Conservation (phyloP, 2,113 vertebrate genomes). For the Gorsachius goisagi region DNA sequence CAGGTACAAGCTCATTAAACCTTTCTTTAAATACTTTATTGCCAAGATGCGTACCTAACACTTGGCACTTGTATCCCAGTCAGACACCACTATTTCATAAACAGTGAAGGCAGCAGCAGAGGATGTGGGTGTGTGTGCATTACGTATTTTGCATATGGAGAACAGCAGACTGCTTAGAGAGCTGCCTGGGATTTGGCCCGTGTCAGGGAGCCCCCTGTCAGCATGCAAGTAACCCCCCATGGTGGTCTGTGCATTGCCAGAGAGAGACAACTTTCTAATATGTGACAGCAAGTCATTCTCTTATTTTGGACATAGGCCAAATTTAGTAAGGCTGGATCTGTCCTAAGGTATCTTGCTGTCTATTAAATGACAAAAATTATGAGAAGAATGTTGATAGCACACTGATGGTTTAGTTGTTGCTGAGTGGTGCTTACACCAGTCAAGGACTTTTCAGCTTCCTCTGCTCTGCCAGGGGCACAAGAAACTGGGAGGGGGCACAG, state of each 20-base stretch:
- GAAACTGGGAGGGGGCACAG: too few species aligned
- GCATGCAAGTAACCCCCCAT: background rate
- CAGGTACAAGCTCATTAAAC: background rate
- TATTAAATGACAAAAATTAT: background rate
- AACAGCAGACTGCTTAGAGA: background rate
- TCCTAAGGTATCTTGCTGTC: background rate
- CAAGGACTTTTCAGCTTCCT: too few species aligned
- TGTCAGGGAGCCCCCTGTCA: background rate
- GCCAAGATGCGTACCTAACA: background rate
- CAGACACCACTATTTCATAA: background rate
- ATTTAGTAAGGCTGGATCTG: background rate
- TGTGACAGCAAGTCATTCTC: background rate
- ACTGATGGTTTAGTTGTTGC: too few species aligned
- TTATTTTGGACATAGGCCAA: background rate
- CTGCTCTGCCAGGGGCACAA: too few species aligned
- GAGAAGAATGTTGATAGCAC: too few species aligned
- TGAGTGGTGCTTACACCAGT: too few species aligned
- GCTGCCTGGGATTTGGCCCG: background rate
- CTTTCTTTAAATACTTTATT: background rate
- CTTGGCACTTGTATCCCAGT: background rate
- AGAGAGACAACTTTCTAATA: background rate
- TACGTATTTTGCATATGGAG: background rate
- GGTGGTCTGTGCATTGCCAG: fast-evolving
- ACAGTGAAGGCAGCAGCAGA: background rate
- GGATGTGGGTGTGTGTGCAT: fast-evolving